Evolutionary conservation across 1,140 invertebrate genomes (phyloP).

Genomic region (Gonioctena quinquepunctata): DNA sequence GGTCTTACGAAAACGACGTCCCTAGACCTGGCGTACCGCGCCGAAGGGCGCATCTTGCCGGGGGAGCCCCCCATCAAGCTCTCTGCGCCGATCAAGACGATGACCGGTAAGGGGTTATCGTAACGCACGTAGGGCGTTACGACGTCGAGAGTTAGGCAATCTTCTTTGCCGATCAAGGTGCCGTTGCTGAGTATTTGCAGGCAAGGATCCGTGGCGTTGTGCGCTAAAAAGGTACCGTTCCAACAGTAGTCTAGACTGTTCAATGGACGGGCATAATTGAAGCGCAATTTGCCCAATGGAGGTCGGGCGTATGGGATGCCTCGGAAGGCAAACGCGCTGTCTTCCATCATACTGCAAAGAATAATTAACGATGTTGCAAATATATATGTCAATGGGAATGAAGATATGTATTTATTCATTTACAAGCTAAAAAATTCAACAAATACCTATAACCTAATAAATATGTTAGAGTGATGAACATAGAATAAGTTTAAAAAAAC

Average conservation of each 20-base stretch:
- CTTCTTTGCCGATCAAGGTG: slow-evolving; percentile 69
- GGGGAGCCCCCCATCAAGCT: slow-evolving; percentile 74
- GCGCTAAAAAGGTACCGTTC: slow-evolving; percentile 73
- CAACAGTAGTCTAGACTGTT: slow-evolving; percentile 75
- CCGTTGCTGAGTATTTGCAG: slow-evolving; percentile 70
- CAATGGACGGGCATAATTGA: slow-evolving; percentile 70
- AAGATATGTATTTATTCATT: too few species aligned
- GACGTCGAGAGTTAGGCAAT: slow-evolving; percentile 81
- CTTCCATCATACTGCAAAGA: slow-evolving; percentile 68
- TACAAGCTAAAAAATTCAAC: too few species aligned
- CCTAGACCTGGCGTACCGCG: slow-evolving; percentile 62
- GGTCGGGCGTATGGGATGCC: slow-evolving; percentile 86
- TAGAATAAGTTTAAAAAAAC: too few species aligned
- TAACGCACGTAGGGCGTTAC: slow-evolving; percentile 75
- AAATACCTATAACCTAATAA: too few species aligned
- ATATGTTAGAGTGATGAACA: too few species aligned
- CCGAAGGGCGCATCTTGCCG: slow-evolving; percentile 56
- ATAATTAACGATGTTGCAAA: too few species aligned
- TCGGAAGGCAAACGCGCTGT: slow-evolving; percentile 77
- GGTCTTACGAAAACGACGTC: slow-evolving; percentile 83
- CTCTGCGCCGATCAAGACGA: slow-evolving; percentile 80
- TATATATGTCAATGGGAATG: too few species aligned
- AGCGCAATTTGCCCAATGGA: slow-evolving; percentile 71
- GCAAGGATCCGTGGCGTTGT: slow-evolving; percentile 68
- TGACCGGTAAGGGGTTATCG: slow-evolving; percentile 74